Base-by-base conservation (phyloP, 2,888 invertebrate species). In the Baronia brevicornis region DNA sequence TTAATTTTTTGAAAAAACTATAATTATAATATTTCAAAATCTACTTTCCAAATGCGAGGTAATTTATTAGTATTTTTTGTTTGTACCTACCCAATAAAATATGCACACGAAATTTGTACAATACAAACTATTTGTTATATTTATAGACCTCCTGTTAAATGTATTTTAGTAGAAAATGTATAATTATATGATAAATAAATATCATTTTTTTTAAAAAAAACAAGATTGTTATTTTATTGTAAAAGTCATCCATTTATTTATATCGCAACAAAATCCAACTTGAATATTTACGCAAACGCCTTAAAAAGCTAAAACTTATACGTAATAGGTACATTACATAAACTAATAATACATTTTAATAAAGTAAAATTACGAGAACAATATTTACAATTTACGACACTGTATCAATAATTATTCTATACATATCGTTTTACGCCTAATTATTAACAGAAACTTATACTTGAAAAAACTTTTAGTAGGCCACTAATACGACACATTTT, bases 1-100 rank as follows among this genome's bases (percentile, higher is more conserved):
- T 64, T 64, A 62, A 65, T 61, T 62, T 75, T 77, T 78, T 75
- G 66, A 66, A 77, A 77, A 71, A 67, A 63, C 67, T 78, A 74
- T 63, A 61, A 65, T 72, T 57, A 70, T 69, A 64, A 55, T 61
- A 70, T 68, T 71, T 79, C 79, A 80, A 79, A 82, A 79, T 80
- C 79, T 82, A 82, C 75, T 73, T 79, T 70, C 82, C 84, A 82
- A 84, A 84, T 84, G 84, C 84, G 84, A 84, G 84, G 84, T 62
- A 80, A 84, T 80, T 80, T 64, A 67, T 66, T 77, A 79, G 77
- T 78, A 65, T 63, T 60, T 65, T 63, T 51, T 45, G 41, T 41
- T 44, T 41, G 36, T 62, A 58, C 53, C 49, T 49, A 55, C 62
- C 57, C 65, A 59, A 70, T n/a, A 71, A 52, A 67, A 65, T 69